A percentile compares a stretch with the other conserved stretches of the same genome.
Conservation (phyloP, 2,797 vertebrate genomes). For the Falco concolor region DNA sequence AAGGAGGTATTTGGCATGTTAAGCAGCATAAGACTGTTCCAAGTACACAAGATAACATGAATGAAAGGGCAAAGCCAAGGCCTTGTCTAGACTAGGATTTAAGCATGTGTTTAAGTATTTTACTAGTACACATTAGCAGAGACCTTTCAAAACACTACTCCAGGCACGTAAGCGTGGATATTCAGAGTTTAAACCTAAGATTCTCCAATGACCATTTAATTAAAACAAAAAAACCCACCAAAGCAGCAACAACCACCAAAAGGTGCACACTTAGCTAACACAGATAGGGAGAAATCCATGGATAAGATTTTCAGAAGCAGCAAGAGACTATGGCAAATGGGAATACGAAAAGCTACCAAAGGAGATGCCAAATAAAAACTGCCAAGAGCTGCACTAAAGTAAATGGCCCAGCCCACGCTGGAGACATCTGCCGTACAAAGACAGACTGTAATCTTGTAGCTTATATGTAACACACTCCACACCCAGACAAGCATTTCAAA, state of each 20-base stretch:
- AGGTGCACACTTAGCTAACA: background rate
- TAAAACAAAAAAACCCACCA: background rate
- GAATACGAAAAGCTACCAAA: background rate
- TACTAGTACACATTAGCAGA: background rate
- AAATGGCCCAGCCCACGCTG: background rate
- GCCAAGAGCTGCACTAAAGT: background rate
- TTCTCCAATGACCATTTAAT: too few species aligned
- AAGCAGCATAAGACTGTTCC: background rate
- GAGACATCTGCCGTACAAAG: background rate
- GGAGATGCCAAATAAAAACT: background rate
- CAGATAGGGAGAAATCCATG: background rate
- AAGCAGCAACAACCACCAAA: background rate
- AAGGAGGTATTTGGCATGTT: background rate
- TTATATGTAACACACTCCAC: background rate
- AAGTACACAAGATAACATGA: background rate
- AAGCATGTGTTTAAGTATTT: background rate
- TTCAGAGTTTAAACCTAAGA: background rate
- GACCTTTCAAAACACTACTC: background rate
- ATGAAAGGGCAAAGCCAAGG: background rate
- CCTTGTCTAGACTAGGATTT: background rate
- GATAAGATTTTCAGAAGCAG: background rate
- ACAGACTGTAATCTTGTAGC: background rate
- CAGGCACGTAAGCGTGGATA: accelerated
- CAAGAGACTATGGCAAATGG: background rate
- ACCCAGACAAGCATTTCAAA: background rate